Percentiles rank a stretch among this genome's conserved stretches.
Conservation (phyloP, 2,888 invertebrate species). For the Leucania comma region DNA sequence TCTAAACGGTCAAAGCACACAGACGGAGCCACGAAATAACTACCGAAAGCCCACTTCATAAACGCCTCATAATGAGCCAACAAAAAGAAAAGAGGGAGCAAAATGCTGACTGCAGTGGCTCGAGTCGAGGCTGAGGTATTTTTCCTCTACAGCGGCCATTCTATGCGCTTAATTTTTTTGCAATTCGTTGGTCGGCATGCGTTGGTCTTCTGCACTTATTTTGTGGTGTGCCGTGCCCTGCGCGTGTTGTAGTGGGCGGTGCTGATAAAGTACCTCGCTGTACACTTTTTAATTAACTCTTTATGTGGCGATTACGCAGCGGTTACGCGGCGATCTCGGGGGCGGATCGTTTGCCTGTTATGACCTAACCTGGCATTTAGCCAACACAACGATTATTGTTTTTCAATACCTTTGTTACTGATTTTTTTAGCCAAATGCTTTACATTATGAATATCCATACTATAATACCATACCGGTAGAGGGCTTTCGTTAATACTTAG, state of each 20-base stretch:
- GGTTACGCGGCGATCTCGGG: conserved; percentile 20
- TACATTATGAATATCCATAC: neutral
- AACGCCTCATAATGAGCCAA: neutral
- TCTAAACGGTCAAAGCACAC: conserved; percentile 37
- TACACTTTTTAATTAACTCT: conserved; percentile 60
- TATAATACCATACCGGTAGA: too few species aligned
- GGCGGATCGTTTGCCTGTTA: conserved; percentile 36
- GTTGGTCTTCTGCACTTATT: conserved; percentile 38
- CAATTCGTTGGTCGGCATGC: too few species aligned
- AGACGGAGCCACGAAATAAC: neutral
- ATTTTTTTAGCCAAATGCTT: neutral
- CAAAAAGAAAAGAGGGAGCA: neutral
- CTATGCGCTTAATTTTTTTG: neutral
- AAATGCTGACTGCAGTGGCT: neutral
- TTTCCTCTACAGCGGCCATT: neutral
- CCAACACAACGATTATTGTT: conserved; percentile 17
- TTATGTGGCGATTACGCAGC: conserved; percentile 28
- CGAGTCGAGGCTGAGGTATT: neutral
- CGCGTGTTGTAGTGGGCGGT: conserved; percentile 21
- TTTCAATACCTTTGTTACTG: conserved; percentile 18
- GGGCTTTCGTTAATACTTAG: neutral
- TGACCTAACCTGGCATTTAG: conserved; percentile 6
- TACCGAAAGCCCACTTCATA: conserved; percentile 12
- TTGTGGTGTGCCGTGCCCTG: conserved; percentile 1
- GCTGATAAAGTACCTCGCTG: conserved; percentile 47